phyloP scores from a whole-genome alignment of 2,888 invertebrate genomes.

The Dasypogon diadema region DNA sequence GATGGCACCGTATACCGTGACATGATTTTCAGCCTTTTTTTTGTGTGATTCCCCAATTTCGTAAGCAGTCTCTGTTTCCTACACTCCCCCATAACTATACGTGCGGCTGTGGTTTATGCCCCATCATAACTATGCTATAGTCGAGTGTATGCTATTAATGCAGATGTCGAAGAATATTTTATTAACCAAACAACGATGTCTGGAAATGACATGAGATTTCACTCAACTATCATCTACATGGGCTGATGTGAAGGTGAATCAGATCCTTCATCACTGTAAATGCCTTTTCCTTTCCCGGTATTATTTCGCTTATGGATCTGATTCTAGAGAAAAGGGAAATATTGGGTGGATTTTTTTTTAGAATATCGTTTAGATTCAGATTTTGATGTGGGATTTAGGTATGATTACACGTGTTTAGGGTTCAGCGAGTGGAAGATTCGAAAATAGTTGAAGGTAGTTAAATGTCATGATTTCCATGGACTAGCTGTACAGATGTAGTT shows the following conservation, averaged over 20 bases:
- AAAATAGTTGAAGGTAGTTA: no score
- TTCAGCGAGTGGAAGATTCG: no score
- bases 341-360: no score
- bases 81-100: constrained; percentile 4
- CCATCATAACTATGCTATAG: constrained; percentile 26
- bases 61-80: background rate
- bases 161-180: constrained; percentile 47
- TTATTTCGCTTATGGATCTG: constrained; percentile 10
- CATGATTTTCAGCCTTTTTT: constrained; percentile 42
- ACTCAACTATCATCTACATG: constrained; percentile 42
- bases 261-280: background rate
- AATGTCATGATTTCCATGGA: no score
- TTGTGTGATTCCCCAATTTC: background rate
- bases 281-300: background rate
- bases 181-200: constrained; percentile 37
- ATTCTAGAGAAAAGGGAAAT: no score
- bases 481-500: no score
- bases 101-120: constrained; percentile 30
- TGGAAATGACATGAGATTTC: constrained; percentile 46
- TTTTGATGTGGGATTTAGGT: no score
- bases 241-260: constrained; percentile 7
- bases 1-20: constrained; percentile 26
- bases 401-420: no score
- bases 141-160: constrained; percentile 41
- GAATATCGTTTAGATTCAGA: no score